Conservation (phyloP, 2,888 invertebrate species). For the Nebria salina region DNA sequence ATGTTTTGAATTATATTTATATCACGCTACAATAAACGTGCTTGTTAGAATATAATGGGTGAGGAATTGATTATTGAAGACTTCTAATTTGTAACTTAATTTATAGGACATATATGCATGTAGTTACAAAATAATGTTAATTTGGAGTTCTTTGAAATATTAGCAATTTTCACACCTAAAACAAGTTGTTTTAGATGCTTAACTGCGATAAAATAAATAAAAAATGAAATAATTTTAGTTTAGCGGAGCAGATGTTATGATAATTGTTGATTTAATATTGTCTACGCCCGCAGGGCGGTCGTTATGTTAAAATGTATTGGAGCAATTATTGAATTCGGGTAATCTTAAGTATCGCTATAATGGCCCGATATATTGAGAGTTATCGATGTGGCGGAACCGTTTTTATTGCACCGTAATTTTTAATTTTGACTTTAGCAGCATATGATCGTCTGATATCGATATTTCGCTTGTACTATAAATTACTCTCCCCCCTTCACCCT, state of each 20-base stretch:
- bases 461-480: conserved; percentile 35
- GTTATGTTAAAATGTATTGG: conserved; percentile 35
- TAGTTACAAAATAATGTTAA: background rate
- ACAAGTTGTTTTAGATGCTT: background rate
- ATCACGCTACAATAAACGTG: too few relatives aligned
- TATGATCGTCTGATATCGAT: conserved; percentile 43
- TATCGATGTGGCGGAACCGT: conserved; percentile 31
- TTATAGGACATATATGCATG: background rate
- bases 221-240: background rate
- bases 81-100: too few relatives aligned
- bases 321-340: conserved; percentile 43
- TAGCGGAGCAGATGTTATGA: background rate
- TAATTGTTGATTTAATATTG: conserved; percentile 42
- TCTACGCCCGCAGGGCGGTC: conserved; percentile 27
- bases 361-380: conserved; percentile 37
- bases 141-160: background rate
- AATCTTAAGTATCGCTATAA: background rate
- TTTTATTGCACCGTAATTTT: conserved; percentile 42
- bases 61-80: too few relatives aligned
- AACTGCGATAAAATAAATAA: background rate
- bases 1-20: too few relatives aligned
- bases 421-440: conserved; percentile 25
- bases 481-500: background rate
- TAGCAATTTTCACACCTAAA: background rate
- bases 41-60: too few relatives aligned